Evolutionary conservation across 1,140 invertebrate species (phyloP), one percentile per base, ranked within the genome.

Genomic region (Spodoptera litura): DNA sequence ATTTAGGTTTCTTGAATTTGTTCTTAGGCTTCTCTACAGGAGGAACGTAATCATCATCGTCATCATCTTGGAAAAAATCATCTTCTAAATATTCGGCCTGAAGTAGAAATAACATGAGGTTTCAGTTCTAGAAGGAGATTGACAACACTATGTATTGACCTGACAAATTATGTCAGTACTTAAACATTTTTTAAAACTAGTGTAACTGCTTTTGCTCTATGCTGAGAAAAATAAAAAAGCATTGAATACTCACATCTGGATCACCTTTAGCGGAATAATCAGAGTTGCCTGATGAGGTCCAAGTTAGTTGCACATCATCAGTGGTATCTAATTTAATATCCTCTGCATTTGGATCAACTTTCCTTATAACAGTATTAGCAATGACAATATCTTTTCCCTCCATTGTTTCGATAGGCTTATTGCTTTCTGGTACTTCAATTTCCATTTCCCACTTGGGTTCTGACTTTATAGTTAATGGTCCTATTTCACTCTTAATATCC

Each of bases 391-490:
- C 90, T 78, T 90, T 91, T 4, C 84, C 85, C 73, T 92, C 88
- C 20, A 92, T 84, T 27, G 84, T 84, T 27, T 88, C 88, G 20
- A 88, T 74, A 9, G 83, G 71, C 51, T 86, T 87, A 55, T 74
- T 70, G 27, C 62, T 38, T 55, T 70, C 82, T 27, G 85, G 80
- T 4, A 92, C 38, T 80, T 94, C 91, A 71, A 94, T 89, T 86
- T 94, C 93, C 84, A 93, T 85, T 78, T 94, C 93, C 92, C 92
- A 93, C 84, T 89, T 89, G 79, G 93, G 93, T 75, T 94, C 93
- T 13, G 80, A 20, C 84, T 94, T 94, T 9, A 94, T 79, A 38
- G 81, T 80, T n/a, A 94, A 55, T 51, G 93, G 91, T 38, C 87
- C 91, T 78, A 94, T 94, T 78, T 94, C 92, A 87, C 90, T 91